These are phyloP conservation scores for Gambusia yucatana DNA, from an alignment of 2,797 vertebrate species.

Conservation along the genomic window DNA sequence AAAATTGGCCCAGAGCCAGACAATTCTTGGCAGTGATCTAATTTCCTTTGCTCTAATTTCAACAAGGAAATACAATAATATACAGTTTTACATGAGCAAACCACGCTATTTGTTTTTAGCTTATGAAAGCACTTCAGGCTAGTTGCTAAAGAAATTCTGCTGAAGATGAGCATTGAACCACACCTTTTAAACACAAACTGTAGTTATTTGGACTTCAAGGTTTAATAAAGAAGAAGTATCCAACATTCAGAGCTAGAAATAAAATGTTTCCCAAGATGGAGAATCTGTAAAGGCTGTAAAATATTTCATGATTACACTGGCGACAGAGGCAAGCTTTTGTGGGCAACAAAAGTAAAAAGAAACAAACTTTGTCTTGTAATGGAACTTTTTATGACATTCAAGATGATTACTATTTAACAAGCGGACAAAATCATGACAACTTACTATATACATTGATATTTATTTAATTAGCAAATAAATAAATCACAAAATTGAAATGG, in stretches of 20 bases:
- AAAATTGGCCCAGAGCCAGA: not conserved
- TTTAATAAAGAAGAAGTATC: not conserved
- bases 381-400: not conserved
- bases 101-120: not conserved
- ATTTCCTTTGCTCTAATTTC: not conserved
- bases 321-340: conserved; percentile 19
- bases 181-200: not conserved
- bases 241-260: not conserved
- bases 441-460: not conserved
- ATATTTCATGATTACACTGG: conserved; percentile 35
- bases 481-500: too few species aligned
- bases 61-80: not conserved
- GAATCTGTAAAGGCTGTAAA: conserved; percentile 30
- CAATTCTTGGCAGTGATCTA: not conserved
- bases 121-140: not conserved
- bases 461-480: too few species aligned
- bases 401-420: conserved; percentile 7
- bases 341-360: conserved; percentile 2
- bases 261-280: conserved; percentile 18
- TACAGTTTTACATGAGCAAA: not conserved
- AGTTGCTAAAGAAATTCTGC: not conserved
- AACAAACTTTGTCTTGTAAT: not conserved
- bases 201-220: not conserved
- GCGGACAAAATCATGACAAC: not conserved
- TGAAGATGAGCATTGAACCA: not conserved